These are phyloP conservation scores for Canis aureus DNA, from an alignment of 2,113 vertebrate genomes.

Conservation along the genomic window DNA sequence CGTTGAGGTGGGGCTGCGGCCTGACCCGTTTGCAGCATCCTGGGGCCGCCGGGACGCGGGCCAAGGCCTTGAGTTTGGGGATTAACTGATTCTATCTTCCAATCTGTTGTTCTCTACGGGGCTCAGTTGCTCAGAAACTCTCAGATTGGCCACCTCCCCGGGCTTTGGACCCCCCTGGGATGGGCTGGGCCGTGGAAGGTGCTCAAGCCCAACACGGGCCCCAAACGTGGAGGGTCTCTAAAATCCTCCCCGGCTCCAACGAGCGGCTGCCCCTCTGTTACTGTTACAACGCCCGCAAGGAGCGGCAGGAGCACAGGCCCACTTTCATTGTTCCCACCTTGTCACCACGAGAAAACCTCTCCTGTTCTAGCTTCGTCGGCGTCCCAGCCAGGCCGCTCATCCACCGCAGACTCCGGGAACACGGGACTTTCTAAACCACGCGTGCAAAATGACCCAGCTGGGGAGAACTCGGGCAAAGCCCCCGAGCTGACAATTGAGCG, in stretches of 20 bases:
- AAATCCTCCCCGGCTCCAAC: not conserved
- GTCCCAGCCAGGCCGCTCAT: slow-evolving; percentile 35
- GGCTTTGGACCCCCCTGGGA: slow-evolving; percentile 30
- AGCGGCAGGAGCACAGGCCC: too few species aligned
- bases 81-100: slow-evolving; percentile 62
- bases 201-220: not conserved
- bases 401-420: not conserved
- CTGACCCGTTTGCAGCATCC: not conserved
- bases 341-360: slow-evolving; percentile 9
- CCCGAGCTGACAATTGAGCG: too few species aligned
- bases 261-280: too few species aligned
- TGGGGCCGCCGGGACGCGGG: not conserved
- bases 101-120: slow-evolving; percentile 52
- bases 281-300: too few species aligned
- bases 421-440: not conserved
- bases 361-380: not conserved
- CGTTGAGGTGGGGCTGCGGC: not conserved
- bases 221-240: slow-evolving; percentile 39
- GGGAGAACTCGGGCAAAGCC: not conserved
- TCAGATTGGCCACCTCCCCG: not conserved
- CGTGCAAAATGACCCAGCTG: not conserved
- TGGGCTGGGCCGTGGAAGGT: not conserved
- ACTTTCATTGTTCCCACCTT: not conserved
- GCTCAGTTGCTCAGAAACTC: slow-evolving; percentile 57
- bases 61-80: slow-evolving; percentile 56